A percentile compares a stretch with the other conserved stretches of the same genome.
Evolutionary conservation across 2,797 vertebrate genomes (phyloP).

Genomic region (Acipenser oxyrinchus): DNA sequence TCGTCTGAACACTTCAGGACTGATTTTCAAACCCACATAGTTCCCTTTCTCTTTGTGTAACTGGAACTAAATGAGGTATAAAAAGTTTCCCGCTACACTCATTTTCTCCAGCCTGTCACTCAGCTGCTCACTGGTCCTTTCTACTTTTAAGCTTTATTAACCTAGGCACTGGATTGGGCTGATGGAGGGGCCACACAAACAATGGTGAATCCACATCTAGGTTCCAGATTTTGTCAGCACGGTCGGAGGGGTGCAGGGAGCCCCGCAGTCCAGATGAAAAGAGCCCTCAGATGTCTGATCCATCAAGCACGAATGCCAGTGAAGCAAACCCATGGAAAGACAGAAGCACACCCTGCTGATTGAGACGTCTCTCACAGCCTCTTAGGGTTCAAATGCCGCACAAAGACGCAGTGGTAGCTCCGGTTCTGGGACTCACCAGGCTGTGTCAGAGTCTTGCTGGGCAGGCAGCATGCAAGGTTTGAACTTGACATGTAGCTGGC

Average conservation of each 20-base stretch:
- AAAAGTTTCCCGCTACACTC: constrained; percentile 59
- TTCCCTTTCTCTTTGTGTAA: constrained; percentile 14
- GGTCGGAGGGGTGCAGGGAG: constrained; percentile 60
- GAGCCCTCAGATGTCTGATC: constrained; percentile 63
- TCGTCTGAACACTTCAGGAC: constrained; percentile 8
- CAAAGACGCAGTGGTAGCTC: constrained; percentile 34
- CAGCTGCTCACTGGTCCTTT: constrained; percentile 67
- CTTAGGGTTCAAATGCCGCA: constrained; percentile 36
- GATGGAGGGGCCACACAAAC: constrained; percentile 63
- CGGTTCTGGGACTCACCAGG: constrained; percentile 48
- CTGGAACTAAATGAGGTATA: constrained; percentile 23
- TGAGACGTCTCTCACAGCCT: constrained; percentile 75
- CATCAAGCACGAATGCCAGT: constrained; percentile 51
- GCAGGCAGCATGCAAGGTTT: constrained; percentile 55
- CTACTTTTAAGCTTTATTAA: constrained; percentile 76
- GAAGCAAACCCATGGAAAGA: constrained; percentile 25
- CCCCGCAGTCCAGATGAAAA: constrained; percentile 65
- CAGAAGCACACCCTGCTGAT: constrained; percentile 69
- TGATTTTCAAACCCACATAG: constrained; percentile 7
- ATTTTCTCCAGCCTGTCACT: constrained; percentile 70
- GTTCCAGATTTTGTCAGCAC: constrained; percentile 69
- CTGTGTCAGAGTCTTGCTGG: constrained; percentile 60
- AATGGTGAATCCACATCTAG: constrained; percentile 65
- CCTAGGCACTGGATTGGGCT: constrained; percentile 69
- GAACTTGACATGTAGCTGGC: constrained; percentile 70